Conservation (phyloP, 2,888 invertebrate genomes). For the Caprella mutica region DNA sequence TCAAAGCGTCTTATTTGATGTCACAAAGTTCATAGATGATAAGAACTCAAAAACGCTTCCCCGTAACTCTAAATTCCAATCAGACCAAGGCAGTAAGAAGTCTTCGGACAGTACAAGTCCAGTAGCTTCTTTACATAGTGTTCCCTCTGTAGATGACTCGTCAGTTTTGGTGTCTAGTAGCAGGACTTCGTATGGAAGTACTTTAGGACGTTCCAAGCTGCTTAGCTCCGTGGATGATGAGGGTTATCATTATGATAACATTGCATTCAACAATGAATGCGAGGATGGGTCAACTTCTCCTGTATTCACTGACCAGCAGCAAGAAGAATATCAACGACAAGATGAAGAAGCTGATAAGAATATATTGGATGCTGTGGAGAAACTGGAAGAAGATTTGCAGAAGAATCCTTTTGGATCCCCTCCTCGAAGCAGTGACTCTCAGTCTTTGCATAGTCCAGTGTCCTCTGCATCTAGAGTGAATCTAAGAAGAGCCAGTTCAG, state of each 20-base stretch:
- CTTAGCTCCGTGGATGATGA: slow-evolving; percentile 28
- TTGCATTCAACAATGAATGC: slow-evolving; percentile 13
- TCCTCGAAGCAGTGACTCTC: too few relatives aligned
- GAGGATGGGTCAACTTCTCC: neutral
- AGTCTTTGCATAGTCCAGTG: too few relatives aligned
- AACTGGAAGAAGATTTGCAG: slow-evolving; percentile 11
- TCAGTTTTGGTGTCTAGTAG: too few relatives aligned
- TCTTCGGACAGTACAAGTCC: too few relatives aligned
- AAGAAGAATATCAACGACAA: too few relatives aligned
- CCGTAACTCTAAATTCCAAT: too few relatives aligned
- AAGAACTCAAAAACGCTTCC: too few relatives aligned
- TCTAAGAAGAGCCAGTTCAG: neutral
- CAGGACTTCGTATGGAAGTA: slow-evolving; percentile 22
- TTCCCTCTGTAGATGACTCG: too few relatives aligned
- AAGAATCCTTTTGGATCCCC: neutral
- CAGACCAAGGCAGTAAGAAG: too few relatives aligned
- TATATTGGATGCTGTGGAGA: slow-evolving; percentile 7
- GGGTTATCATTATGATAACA: slow-evolving; percentile 27
- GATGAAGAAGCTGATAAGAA: neutral
- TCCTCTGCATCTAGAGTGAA: too few relatives aligned
- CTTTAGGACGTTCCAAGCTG: slow-evolving; percentile 21
- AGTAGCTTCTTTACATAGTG: too few relatives aligned
- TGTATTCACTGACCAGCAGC: too few relatives aligned
- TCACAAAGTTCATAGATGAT: neutral
- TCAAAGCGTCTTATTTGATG: slow-evolving; percentile 8